Evolutionary conservation across 1,140 invertebrate genomes (phyloP).

Genomic region (Atta texana): DNA sequence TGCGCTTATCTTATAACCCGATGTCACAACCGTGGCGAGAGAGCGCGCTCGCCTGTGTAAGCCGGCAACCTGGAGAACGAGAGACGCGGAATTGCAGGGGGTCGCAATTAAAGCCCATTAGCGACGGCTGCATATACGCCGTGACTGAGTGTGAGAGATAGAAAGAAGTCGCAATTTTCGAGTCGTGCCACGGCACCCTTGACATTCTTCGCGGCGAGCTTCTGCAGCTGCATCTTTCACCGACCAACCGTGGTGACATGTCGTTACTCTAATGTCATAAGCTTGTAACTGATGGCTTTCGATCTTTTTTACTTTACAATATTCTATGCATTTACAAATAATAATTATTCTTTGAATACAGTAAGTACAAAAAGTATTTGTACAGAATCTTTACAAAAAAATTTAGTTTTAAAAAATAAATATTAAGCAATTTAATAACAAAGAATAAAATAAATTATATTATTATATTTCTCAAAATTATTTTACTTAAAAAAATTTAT

Average conservation of each 20-base stretch:
- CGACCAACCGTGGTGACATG: slow-evolving; percentile 19
- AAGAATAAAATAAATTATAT: no score
- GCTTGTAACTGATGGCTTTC: slow-evolving; percentile 6
- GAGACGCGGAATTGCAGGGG: slow-evolving; percentile 69
- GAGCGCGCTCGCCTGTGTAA: slow-evolving; percentile 49
- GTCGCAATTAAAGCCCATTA: slow-evolving; percentile 84
- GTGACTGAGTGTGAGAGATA: slow-evolving; percentile 71
- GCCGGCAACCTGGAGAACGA: slow-evolving; percentile 37
- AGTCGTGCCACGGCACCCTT: slow-evolving; percentile 79
- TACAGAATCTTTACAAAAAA: no score
- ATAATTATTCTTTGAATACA: neutral
- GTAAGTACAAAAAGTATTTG: no score
- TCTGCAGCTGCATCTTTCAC: slow-evolving; percentile 64
- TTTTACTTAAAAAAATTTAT: no score
- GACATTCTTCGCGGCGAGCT: slow-evolving; percentile 81
- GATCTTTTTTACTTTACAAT: neutral
- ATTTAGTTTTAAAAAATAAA: no score
- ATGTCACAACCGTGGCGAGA: slow-evolving; percentile 79
- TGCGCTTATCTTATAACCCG: slow-evolving; percentile 81
- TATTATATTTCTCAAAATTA: no score
- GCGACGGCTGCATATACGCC: slow-evolving; percentile 71
- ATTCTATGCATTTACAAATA: neutral
- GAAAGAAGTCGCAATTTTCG: slow-evolving; percentile 73
- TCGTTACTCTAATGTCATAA: slow-evolving; percentile 18
- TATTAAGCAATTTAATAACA: no score